Conservation (phyloP, 2,797 vertebrate species). For the Arctocebus calabarensis region DNA sequence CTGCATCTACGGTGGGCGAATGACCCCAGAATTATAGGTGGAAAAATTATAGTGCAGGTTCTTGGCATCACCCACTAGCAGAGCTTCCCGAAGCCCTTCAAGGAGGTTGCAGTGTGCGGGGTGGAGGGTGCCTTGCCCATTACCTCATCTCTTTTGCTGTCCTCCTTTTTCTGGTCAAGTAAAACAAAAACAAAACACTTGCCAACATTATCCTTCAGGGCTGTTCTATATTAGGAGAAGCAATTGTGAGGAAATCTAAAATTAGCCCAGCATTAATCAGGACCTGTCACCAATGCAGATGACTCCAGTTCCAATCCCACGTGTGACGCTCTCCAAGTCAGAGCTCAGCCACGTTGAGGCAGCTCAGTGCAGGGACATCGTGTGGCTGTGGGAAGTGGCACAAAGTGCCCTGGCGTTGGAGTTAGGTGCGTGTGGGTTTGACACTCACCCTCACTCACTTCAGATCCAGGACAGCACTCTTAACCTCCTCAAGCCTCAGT, state of each 20-base stretch:
- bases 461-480: not conserved
- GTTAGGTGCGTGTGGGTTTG: not conserved
- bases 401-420: rapidly evolving
- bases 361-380: rapidly evolving
- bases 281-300: not conserved
- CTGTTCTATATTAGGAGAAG: conserved; percentile 77
- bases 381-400: rapidly evolving
- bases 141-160: conserved; percentile 71
- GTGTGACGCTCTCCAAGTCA: not conserved
- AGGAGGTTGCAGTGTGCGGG: conserved; percentile 33
- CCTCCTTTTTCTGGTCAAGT: conserved; percentile 59
- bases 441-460: not conserved
- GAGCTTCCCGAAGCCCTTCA: conserved; percentile 69
- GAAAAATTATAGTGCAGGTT: not conserved
- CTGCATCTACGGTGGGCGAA: not conserved
- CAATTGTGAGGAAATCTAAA: conserved; percentile 79
- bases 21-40: not conserved
- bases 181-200: conserved; percentile 73
- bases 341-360: rapidly evolving
- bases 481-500: not conserved
- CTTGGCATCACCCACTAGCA: conserved; percentile 61
- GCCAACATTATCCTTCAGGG: conserved; percentile 64
- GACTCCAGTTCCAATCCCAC: conserved; percentile 62
- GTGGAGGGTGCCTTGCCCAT: conserved; percentile 69
- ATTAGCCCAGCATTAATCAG: conserved; percentile 72